Evolutionary conservation across 2,888 invertebrate species (phyloP).

Genomic region (Eupeodes latifasciatus): DNA sequence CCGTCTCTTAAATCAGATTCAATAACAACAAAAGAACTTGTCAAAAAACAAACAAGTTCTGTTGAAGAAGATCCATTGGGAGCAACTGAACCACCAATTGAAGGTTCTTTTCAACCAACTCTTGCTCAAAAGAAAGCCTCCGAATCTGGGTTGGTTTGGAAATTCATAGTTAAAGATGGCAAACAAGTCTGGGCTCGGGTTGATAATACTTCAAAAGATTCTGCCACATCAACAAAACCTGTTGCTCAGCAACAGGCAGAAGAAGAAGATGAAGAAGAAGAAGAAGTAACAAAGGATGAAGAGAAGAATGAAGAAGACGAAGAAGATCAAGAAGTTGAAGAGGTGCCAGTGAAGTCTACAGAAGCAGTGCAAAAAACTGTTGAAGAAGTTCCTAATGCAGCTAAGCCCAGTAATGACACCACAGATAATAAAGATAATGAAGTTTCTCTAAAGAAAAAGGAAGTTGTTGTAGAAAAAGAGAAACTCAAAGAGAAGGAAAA

Average conservation of each 20-base stretch:
- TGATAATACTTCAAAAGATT: constrained; percentile 77
- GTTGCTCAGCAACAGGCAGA: constrained; percentile 39
- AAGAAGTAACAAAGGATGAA: constrained; percentile 77
- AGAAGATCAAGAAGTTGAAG: constrained; percentile 34
- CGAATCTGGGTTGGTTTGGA: constrained; percentile 84
- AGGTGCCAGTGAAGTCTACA: constrained; percentile 25
- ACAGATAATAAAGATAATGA: constrained; percentile 77
- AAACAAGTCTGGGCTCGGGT: constrained; percentile 87
- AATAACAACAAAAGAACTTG: constrained; percentile 24
- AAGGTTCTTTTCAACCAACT: constrained; percentile 79
- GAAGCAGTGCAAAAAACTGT: constrained; percentile 8
- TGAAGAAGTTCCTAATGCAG: constrained; percentile 5
- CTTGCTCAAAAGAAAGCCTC: constrained; percentile 81
- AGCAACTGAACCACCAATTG: constrained; percentile 83
- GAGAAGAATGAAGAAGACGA: constrained; percentile 63
- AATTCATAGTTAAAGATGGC: constrained; percentile 90
- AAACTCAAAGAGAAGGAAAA: constrained; percentile 77
- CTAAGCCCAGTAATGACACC: constrained; percentile 21
- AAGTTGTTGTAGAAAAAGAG: constrained; percentile 78
- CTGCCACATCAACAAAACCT: constrained; percentile 13
- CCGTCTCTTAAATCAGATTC: constrained; percentile 42
- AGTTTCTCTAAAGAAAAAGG: constrained; percentile 80
- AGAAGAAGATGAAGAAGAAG: constrained; percentile 77
- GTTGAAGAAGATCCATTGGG: constrained; percentile 79
- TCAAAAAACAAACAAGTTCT: constrained; percentile 53